Evolutionary conservation across 2,797 vertebrate species (phyloP).

Genomic region (Crax fasciolata): DNA sequence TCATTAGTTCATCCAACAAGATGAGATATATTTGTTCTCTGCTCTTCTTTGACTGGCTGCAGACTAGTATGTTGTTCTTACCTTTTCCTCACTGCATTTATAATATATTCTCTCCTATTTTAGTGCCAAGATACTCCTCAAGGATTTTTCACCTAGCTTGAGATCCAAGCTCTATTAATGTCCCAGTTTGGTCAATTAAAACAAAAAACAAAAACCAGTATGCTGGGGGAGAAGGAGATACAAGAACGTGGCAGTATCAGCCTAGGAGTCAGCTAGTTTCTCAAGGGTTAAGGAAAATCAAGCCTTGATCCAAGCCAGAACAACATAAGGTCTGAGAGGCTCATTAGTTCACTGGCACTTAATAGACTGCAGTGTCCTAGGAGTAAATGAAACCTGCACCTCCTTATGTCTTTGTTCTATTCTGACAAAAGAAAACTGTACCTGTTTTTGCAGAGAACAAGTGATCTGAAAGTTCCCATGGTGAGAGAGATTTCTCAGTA

Average conservation of each 20-base stretch:
- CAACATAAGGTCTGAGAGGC: slow-evolving; percentile 85
- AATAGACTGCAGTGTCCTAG: slow-evolving; percentile 74
- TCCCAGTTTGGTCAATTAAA: not conserved
- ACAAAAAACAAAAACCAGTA: not conserved
- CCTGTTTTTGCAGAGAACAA: slow-evolving; percentile 76
- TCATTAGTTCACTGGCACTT: slow-evolving; percentile 86
- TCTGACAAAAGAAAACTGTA: slow-evolving; percentile 83
- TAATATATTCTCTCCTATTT: not conserved
- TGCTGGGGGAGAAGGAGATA: not conserved
- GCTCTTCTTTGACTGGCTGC: not conserved
- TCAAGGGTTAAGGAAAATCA: slow-evolving; percentile 61
- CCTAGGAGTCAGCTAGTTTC: not conserved
- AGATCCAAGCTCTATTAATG: not conserved
- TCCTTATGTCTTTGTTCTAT: slow-evolving; percentile 82
- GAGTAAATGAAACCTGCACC: slow-evolving; percentile 82
- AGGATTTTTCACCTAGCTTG: not conserved
- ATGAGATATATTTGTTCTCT: not conserved
- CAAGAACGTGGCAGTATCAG: not conserved
- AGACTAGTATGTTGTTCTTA: not conserved
- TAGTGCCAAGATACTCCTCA: not conserved
- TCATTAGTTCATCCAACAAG: slow-evolving; percentile 8
- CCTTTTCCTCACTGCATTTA: not conserved
- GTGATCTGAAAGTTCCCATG: slow-evolving; percentile 71
- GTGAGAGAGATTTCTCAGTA: slow-evolving; percentile 60
- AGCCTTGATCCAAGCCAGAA: slow-evolving; percentile 77